Base-by-base conservation (phyloP, 1,140 invertebrate genomes). In the Formica selysi region DNA sequence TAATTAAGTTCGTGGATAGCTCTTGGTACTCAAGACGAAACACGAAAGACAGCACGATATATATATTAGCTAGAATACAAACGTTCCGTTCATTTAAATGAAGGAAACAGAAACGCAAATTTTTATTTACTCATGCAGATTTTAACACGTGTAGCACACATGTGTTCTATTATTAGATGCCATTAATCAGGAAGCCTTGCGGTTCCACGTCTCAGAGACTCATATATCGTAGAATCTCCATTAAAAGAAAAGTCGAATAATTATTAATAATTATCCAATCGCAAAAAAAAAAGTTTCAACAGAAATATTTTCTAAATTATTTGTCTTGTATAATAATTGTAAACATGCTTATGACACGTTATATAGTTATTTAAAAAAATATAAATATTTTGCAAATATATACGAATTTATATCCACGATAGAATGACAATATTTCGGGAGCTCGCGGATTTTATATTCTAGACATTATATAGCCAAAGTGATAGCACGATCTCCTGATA, bases 401-500 rank as follows among this genome's bases (percentile, higher is more conserved):
- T 36, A 22, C 16, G 3, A 79, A 26, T 59, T 38, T 29, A n/a
- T 11, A 61, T 22, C 2, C 11, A 19, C 32, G 38, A 32, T 13
- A 44, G 26, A 59, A 22, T 8, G 10, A 73, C 7, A 16, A 48
- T 51, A 48, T 73, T 48, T 48, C 5, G 26, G 38, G 54, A 62
- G 29, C 13, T 48, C 7, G 26, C n/a, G 22, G 61, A 81, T 81
- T 81, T 54, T 4, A 48, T 19, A 61, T 36, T 62, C 7, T 26
- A 57, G 29, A 48, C 26, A 2, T 13, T 38, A 11, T 29, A 29
- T 16, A 26, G 54, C 19, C 22, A 3, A 51, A 68, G 41, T 8
- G n/a, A 26, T 10, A 48, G 19, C 26, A 59, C 13, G 10, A 7
- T 83, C 48, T 48, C 13, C 19, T 68, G 68, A 83, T 83, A 83